Percentiles rank a stretch among this genome's conserved stretches.
Conservation (phyloP, 2,113 vertebrate species). For the Cacatua alba region DNA sequence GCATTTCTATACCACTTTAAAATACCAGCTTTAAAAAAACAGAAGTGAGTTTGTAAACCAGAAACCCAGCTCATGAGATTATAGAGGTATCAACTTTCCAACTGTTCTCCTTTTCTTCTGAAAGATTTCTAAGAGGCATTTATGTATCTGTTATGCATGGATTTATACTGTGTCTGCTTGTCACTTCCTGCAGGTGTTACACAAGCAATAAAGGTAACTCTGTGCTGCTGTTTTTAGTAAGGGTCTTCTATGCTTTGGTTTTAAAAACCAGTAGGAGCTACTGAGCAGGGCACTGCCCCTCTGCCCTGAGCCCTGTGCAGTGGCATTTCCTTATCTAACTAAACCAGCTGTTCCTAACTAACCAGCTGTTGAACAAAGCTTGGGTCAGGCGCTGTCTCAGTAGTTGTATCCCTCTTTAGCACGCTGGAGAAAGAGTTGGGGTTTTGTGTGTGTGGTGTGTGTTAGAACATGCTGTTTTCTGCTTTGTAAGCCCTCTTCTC, state of each 20-base stretch:
- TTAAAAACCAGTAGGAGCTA: neutral
- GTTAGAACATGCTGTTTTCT: neutral
- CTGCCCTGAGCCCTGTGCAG: neutral
- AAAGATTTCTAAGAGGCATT: neutral
- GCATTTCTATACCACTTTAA: constrained; percentile 51
- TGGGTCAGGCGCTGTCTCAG: neutral
- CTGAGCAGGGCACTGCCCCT: neutral
- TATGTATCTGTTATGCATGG: constrained; percentile 3
- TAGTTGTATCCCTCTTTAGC: neutral
- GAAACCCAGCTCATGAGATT: neutral
- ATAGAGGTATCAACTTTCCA: neutral
- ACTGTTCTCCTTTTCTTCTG: constrained; percentile 8
- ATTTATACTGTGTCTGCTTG: neutral
- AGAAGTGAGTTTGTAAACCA: neutral
- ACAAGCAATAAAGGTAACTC: constrained; percentile 37
- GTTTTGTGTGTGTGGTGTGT: neutral
- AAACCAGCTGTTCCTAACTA: neutral
- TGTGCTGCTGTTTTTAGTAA: neutral
- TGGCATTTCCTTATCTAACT: neutral
- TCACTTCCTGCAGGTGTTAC: neutral
- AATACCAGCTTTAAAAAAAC: constrained; percentile 26
- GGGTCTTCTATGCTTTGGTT: neutral
- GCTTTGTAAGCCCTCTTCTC: neutral
- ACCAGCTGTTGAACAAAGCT: neutral
- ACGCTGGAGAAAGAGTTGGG: neutral